Percentiles rank a stretch among this genome's conserved stretches.
Evolutionary conservation across 2,113 vertebrate genomes (phyloP).

Genomic region (Pithys albifrons): DNA sequence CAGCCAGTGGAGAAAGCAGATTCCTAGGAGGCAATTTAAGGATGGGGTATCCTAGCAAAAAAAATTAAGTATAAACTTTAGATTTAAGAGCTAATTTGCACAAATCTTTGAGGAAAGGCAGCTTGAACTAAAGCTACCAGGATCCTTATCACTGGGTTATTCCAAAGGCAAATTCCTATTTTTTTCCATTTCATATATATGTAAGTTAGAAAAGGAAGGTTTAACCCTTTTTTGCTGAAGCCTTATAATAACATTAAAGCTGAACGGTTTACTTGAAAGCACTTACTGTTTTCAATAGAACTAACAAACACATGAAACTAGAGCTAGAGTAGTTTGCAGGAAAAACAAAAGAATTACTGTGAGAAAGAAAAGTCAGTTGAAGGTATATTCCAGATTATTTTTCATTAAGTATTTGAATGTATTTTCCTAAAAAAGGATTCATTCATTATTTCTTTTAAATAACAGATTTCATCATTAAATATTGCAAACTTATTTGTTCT

Average conservation of each 20-base stretch:
- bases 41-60: background rate
- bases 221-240: background rate
- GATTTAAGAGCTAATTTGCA: background rate
- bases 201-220: background rate
- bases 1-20: background rate
- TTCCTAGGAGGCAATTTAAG: background rate
- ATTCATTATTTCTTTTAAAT: background rate
- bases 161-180: background rate
- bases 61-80: background rate
- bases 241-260: background rate
- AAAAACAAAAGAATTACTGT: background rate
- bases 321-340: background rate
- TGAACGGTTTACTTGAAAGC: background rate
- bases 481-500: background rate
- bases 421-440: background rate
- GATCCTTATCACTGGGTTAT: background rate
- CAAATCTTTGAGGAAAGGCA: background rate
- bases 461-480: background rate
- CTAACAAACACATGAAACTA: background rate
- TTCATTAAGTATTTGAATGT: background rate
- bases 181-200: background rate
- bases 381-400: background rate
- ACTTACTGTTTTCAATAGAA: background rate
- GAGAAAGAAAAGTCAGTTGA: background rate
- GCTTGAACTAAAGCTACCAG: background rate